Conservation (phyloP, 2,113 vertebrate genomes). For the Elanus axillaris region DNA sequence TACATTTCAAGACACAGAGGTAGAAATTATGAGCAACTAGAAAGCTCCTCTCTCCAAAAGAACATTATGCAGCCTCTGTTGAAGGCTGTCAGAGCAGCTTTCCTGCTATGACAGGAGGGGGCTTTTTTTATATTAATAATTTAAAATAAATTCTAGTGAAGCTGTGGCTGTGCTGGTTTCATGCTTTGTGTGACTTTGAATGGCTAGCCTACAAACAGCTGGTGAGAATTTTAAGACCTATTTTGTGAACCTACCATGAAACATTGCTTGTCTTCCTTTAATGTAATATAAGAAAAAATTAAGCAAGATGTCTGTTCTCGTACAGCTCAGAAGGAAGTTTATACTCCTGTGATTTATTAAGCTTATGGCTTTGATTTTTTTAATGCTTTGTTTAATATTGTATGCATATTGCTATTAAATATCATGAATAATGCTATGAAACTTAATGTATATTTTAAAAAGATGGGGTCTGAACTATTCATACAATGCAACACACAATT, state of each 20-base stretch:
- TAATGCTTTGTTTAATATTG: conserved; percentile 9
- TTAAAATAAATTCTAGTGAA: neutral
- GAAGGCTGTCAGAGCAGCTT: neutral
- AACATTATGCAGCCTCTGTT: neutral
- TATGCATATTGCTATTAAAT: conserved; percentile 15
- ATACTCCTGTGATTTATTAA: neutral
- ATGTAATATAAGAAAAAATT: neutral
- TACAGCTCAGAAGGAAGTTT: neutral
- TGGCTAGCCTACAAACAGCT: neutral
- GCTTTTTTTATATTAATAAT: neutral
- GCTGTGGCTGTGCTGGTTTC: neutral
- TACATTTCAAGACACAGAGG: neutral
- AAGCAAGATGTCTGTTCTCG: neutral
- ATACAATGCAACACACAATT: neutral
- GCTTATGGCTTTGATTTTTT: neutral
- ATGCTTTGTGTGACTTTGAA: neutral
- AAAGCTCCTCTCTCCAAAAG: neutral
- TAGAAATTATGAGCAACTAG: neutral
- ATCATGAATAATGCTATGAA: neutral
- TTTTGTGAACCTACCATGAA: neutral
- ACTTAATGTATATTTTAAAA: conserved; percentile 27
- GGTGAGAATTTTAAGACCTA: neutral
- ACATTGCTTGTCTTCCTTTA: neutral
- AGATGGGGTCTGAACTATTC: neutral
- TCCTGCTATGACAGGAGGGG: neutral